Conservation (phyloP, 2,888 invertebrate species). For the Balanococcus diminutus region DNA sequence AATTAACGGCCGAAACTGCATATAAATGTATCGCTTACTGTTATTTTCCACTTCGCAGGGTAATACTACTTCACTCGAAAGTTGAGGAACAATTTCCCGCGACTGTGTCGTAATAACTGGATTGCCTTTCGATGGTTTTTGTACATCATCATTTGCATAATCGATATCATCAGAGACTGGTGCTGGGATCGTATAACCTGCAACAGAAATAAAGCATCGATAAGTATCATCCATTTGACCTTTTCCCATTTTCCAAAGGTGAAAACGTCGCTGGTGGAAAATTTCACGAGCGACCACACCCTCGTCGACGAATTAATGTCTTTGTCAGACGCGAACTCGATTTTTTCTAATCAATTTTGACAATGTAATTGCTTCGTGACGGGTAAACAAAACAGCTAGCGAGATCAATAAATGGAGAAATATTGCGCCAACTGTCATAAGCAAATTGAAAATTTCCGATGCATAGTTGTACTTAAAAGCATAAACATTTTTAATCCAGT, state of each 20-base stretch:
- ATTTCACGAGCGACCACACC: not conserved
- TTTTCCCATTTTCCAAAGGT: not conserved
- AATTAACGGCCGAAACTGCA: too few species aligned
- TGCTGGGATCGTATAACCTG: not conserved
- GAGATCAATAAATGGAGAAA: not conserved
- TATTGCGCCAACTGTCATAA: not conserved
- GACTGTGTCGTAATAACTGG: not conserved
- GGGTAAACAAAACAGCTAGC: not conserved
- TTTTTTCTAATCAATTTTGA: conserved; percentile 38
- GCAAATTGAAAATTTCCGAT: conserved; percentile 25
- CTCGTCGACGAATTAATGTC: conserved; percentile 26
- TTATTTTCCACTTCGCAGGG: not conserved
- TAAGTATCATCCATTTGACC: too few species aligned
- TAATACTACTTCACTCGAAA: not conserved
- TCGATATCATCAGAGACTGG: too few species aligned
- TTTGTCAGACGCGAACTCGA: conserved; percentile 5
- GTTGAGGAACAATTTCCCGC: not conserved
- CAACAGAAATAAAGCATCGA: not conserved
- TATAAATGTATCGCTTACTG: not conserved
- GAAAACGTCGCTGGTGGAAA: not conserved
- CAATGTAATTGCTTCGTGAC: conserved; percentile 36
- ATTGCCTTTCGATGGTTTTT: too few species aligned
- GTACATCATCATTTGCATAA: too few species aligned
- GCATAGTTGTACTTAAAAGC: too few species aligned
- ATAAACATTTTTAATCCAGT: not conserved